Conservation (phyloP, 2,888 invertebrate species). For the Danaus chrysippus region DNA sequence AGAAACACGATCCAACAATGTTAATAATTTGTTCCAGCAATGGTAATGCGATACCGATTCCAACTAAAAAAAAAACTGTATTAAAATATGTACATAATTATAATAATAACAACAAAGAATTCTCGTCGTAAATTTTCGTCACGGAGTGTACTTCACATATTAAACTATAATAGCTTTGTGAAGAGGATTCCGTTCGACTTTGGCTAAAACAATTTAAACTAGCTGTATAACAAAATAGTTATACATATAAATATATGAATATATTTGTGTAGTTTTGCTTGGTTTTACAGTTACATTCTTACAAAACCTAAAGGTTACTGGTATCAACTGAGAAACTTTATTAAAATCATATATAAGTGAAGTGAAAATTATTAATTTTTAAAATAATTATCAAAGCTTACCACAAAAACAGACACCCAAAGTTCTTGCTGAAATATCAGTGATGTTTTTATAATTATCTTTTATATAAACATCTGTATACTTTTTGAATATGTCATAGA, state of each 20-base stretch:
- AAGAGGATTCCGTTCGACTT: no score
- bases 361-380: background rate
- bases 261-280: no score
- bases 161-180: no score
- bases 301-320: no score
- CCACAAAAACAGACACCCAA: conserved; percentile 65
- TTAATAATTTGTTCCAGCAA: conserved; percentile 72
- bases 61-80: conserved; percentile 50
- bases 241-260: no score
- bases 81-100: background rate
- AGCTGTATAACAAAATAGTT: no score
- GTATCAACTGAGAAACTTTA: no score
- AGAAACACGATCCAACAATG: conserved; percentile 77
- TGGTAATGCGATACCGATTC: conserved; percentile 69
- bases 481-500: conserved; percentile 92
- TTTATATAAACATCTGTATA: conserved; percentile 83
- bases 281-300: no score
- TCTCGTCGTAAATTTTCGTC: no score
- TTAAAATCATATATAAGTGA: background rate
- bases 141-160: no score
- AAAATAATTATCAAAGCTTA: conserved; percentile 36
- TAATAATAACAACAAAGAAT: background rate
- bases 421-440: conserved; percentile 50
- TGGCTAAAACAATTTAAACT: no score
- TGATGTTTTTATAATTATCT: conserved; percentile 46